Percentiles rank a stretch among this genome's conserved stretches.
Evolutionary conservation across 1,140 invertebrate species (phyloP).

Genomic region (Trichomalopsis sarcophagae): DNA sequence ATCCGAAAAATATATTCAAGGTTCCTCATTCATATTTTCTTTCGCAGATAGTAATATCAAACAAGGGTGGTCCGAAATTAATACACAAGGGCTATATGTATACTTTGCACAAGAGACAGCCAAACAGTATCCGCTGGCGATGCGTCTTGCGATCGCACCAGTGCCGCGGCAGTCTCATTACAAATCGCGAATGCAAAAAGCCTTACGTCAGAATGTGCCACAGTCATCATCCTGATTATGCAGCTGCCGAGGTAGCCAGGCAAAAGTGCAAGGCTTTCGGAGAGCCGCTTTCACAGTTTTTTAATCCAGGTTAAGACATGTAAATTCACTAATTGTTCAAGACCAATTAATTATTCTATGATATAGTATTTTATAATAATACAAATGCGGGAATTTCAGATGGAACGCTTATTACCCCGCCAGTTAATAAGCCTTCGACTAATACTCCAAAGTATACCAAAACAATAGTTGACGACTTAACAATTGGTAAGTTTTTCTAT

Average conservation of each 20-base stretch:
- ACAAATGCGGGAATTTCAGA: neutral
- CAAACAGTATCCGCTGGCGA: conserved; percentile 70
- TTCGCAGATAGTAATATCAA: conserved; percentile 67
- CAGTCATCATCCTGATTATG: conserved; percentile 70
- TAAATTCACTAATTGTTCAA: no score
- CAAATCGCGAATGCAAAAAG: conserved; percentile 63
- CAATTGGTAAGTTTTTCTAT: conserved; percentile 11
- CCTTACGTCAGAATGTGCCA: conserved; percentile 69
- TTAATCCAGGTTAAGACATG: conserved; percentile 16
- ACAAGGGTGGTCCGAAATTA: conserved; percentile 73
- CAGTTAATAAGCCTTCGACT: neutral
- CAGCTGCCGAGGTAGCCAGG: conserved; percentile 67
- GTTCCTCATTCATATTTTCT: neutral
- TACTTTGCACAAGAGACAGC: conserved; percentile 71
- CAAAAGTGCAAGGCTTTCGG: conserved; percentile 64
- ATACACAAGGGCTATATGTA: conserved; percentile 73
- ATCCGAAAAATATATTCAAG: no score
- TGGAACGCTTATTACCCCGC: conserved; percentile 1
- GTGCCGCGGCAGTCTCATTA: conserved; percentile 72
- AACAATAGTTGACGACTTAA: neutral
- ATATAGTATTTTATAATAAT: neutral
- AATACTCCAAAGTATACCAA: neutral
- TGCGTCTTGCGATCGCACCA: conserved; percentile 69
- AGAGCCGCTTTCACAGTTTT: conserved; percentile 49
- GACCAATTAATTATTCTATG: no score